Conservation (phyloP, 2,888 invertebrate genomes). For the Lamproptera curius region DNA sequence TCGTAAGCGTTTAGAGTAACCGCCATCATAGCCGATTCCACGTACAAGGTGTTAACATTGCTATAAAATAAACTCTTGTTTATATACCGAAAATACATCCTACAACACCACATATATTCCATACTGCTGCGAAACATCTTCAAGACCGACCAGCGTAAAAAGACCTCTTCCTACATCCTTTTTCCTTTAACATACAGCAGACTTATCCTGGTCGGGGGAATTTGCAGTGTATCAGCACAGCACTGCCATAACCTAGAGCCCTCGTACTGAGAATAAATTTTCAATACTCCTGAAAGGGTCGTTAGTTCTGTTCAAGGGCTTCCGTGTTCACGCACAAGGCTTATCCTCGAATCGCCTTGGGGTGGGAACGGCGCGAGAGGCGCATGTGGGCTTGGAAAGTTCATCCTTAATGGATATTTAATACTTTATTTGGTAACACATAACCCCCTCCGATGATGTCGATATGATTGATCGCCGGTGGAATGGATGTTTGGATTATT, state of each 20-base stretch:
- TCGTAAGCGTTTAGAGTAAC: slow-evolving; percentile 24
- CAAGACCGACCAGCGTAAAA: slow-evolving; percentile 23
- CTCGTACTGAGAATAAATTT: slow-evolving; percentile 74
- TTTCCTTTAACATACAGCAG: too few relatives aligned
- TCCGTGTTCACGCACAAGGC: slow-evolving; percentile 44
- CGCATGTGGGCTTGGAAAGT: slow-evolving; percentile 36
- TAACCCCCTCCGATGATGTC: slow-evolving; percentile 36
- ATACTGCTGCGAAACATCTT: slow-evolving; percentile 50
- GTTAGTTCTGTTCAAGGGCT: slow-evolving; percentile 67
- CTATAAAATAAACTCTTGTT: slow-evolving; percentile 65
- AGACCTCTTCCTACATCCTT: slow-evolving; percentile 39
- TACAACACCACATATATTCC: slow-evolving; percentile 53
- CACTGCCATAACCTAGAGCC: slow-evolving; percentile 60
- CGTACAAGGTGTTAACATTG: slow-evolving; percentile 56
- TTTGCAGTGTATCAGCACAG: slow-evolving; percentile 40
- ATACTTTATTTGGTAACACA: slow-evolving; percentile 50
- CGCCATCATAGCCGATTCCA: slow-evolving; percentile 37
- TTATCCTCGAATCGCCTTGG: slow-evolving; percentile 34
- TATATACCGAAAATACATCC: slow-evolving; percentile 58
- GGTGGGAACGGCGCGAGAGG: slow-evolving; percentile 23
- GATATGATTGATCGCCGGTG: slow-evolving; percentile 41
- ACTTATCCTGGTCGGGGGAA: neutral
- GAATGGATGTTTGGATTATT: too few relatives aligned
- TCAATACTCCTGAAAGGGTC: slow-evolving; percentile 63
- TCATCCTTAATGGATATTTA: slow-evolving; percentile 63